Percentiles rank a stretch among this genome's conserved stretches.
Evolutionary conservation across 1,140 invertebrate species (phyloP).

Genomic region (Chionoecetes opilio): DNA sequence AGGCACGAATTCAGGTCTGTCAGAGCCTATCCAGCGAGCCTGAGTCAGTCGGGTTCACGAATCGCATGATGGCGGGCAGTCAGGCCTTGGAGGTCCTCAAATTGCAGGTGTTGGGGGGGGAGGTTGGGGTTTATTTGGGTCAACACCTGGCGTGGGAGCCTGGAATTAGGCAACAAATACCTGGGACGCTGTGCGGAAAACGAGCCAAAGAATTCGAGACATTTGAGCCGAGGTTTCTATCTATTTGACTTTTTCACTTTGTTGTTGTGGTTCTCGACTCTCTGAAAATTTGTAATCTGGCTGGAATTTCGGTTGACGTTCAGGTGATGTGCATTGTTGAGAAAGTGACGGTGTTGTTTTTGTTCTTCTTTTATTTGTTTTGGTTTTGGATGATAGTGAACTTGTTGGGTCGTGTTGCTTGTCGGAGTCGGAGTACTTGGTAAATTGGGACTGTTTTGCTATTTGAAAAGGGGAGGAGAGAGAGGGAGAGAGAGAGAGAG

Average conservation of each 20-base stretch:
- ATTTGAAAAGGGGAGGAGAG: too few relatives aligned
- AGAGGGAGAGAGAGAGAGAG: too few relatives aligned
- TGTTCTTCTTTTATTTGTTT: not conserved
- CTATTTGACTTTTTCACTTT: not conserved
- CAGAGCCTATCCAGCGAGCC: too few relatives aligned
- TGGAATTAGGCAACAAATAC: constrained; percentile 30
- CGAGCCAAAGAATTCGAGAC: not conserved
- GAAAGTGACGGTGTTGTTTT: not conserved
- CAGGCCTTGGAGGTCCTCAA: not conserved
- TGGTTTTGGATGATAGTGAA: not conserved
- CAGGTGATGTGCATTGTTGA: not conserved
- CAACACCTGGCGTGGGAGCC: constrained; percentile 23
- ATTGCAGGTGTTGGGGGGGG: not conserved
- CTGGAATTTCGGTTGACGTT: constrained; percentile 16
- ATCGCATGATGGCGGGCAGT: too few relatives aligned
- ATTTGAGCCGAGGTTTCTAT: not conserved
- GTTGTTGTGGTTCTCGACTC: not conserved
- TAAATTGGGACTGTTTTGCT: too few relatives aligned
- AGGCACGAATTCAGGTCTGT: too few relatives aligned
- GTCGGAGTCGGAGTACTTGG: too few relatives aligned
- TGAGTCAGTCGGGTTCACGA: too few relatives aligned
- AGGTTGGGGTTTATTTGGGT: not conserved
- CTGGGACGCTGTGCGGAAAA: not conserved
- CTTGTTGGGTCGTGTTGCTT: not conserved
- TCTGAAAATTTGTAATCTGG: not conserved